These are phyloP conservation scores for Zaprionus gabonicus DNA, from an alignment of 1,140 invertebrate genomes.

Conservation along the genomic window DNA sequence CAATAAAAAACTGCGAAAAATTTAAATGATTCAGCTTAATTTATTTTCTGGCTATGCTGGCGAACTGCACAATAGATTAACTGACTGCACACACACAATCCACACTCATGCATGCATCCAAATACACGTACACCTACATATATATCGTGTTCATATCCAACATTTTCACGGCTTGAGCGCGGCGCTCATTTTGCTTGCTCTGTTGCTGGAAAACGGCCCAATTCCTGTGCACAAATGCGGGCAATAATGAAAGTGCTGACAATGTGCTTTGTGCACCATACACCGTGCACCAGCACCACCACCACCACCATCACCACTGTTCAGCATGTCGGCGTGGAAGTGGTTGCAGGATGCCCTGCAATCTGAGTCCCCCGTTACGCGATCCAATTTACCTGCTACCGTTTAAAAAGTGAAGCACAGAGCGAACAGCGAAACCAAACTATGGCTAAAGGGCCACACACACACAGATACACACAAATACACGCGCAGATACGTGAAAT, in stretches of 20 bases:
- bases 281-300: not conserved
- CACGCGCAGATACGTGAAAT: not conserved
- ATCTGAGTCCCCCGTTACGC: slow-evolving; percentile 3
- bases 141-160: not conserved
- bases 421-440: not conserved
- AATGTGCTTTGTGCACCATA: slow-evolving; percentile 4
- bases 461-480: not conserved
- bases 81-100: not conserved
- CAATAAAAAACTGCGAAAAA: not conserved
- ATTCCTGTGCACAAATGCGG: slow-evolving; percentile 8
- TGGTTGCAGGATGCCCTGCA: slow-evolving; percentile 5
- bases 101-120: too few relatives aligned
- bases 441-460: not conserved
- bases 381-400: slow-evolving; percentile 9
- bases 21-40: slow-evolving; percentile 11
- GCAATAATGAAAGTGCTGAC: slow-evolving; percentile 12
- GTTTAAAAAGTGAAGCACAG: not conserved
- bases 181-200: not conserved
- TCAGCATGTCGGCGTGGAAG: not conserved
- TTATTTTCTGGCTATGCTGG: not conserved
- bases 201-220: slow-evolving; percentile 1
- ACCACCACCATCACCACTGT: not conserved
- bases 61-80: not conserved
- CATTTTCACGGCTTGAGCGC: not conserved
- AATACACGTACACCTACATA: not conserved